Base-by-base conservation (phyloP, 1,140 invertebrate species). In the Caenorhabditis inopinata region DNA sequence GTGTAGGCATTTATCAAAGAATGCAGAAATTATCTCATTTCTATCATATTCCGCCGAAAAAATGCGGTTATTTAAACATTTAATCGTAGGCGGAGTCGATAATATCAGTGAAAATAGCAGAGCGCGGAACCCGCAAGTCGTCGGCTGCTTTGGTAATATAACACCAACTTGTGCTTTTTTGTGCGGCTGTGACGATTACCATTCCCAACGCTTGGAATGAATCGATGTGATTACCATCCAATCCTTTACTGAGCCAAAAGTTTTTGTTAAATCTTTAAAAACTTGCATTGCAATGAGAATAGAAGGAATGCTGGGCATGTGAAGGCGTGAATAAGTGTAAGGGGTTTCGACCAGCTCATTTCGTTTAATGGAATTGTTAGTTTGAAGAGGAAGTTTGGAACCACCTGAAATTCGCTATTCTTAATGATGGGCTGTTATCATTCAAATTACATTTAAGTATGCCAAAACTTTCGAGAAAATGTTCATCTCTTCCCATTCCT, bases 331-430 rank as follows among this genome's bases (percentile, higher is more conserved):
- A 92, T 82, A 73, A 89, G 89, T 80, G 91, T 91, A 16, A 92
- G 85, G 35, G 91, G 84, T 83, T 91, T 89, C 48, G 91, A 92
- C 92, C 92, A 93, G 53, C 92, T 92, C 79, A 90, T 84, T 87
- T 90, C 89, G 18, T 92, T 92, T 0, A 93, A 89, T 0, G 92
- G 92, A 68, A 92, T 89, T 32, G 92, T 90, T 21, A 92, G 83
- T 74, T 91, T 91, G 2, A 93, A 87, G 0, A 92, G 7, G 46
- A 92, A 84, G 83, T 91, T 90, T n/a, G 68, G 53, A 25, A 21
- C 38, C 1, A 62, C 76, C 76, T 78, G 76, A 47, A 78, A 78
- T 6, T 38, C n/a, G 14, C 58, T 0, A 58, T 29, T 4, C 11
- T 32, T 32, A 16, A 32, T n/a, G n/a, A n/a, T n/a, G n/a, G n/a